Base-by-base conservation (phyloP, 2,888 invertebrate species). In the Eupithecia pulchellata region DNA sequence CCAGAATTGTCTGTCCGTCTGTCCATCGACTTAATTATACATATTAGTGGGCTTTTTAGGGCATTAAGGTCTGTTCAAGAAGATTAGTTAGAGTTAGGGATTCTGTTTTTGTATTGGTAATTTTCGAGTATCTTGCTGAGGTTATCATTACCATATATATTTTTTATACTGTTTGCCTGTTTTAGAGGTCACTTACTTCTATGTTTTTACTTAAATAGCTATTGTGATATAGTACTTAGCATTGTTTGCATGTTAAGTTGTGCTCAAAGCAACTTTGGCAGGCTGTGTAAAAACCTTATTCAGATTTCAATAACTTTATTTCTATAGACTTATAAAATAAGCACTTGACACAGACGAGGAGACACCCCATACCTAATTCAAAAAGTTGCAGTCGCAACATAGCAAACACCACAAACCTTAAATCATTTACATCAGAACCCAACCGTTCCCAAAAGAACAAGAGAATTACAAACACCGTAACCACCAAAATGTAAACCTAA, bases 11-110 rank as follows among this genome's bases (percentile, higher is more conserved):
- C 84, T 83, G 81, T 81, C 79, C 73, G 82, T 76, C 78, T 76
- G 76, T 73, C 74, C 77, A 66, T 77, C 68, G 80, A 81, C 86
- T 84, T 84, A 84, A 86, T 87, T 87, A 86, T 82, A 79, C 80
- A 84, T 85, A 86, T 86, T 84, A 85, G 82, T 82, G 79, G 72
- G 79, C 77, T 77, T 76, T 75, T 75, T 76, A 75, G 78, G 76
- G 69, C 69, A 78, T 77, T 76, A 65, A 74, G 71, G 76, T 78
- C 78, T 78, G 76, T 77, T 74, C 66, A 60, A 55, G 69, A 52
- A 70, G 70, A 73, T 71, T 72, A 72, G 64, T 64, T 61, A 3
- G 20, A 52, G 36, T 20, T n/a, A 32, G 36, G 17, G 29, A 9
- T 20, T 6, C 14, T 61, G 61, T 61, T 61, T 61, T 61, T 61